Base-by-base conservation (phyloP, 2,113 vertebrate species). In the Microcebus ravelobensis region DNA sequence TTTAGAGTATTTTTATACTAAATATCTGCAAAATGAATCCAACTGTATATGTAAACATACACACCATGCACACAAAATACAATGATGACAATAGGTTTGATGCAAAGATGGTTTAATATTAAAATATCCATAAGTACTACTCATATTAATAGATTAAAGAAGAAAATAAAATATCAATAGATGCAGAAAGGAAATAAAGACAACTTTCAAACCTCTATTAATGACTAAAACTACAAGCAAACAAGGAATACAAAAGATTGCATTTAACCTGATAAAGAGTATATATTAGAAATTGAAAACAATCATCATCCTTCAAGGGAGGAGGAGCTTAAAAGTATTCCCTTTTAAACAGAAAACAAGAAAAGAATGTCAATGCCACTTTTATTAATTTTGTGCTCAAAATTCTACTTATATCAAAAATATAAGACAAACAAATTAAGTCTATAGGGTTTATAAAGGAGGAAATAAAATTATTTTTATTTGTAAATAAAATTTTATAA, bases 351-450 rank as follows among this genome's bases (percentile, higher is more conserved):
- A 70, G 48, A 87, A 89, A 29, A 59, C 20, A 55, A 55, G 52
- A 55, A 55, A 71, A 91, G 36, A 87, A 73, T n/a, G n/a, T 27
- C 74, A 83, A 34, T 87, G 25, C 12, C 36, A 95, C 4, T 83
- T 90, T 90, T 48, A 57, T 77, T 57, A 87, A 83, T 36, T 57
- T 87, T 57, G 36, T 27, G n/a, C 15, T 90, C 50, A 68, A 97
- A 87, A 93, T 93, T 82, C 76, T 96, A 63, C 52, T 52, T 87
- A 87, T 5, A 77, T 45, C 34, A 96, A 93, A 84, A 93, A 95
- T 3, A 63, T 2, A 79, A 81, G 34, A 95, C 90, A 90, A 97
- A 77, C 68, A 85, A 90, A 84, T 52, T 52, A 52, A 55, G 15
- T 45, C 13, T 42, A 68, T 36, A 91, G 15, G 23, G 6, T 74